A percentile compares a stretch with the other conserved stretches of the same genome.
Evolutionary conservation across 2,797 vertebrate species (phyloP).

Genomic region (Pelobates cultripes): DNA sequence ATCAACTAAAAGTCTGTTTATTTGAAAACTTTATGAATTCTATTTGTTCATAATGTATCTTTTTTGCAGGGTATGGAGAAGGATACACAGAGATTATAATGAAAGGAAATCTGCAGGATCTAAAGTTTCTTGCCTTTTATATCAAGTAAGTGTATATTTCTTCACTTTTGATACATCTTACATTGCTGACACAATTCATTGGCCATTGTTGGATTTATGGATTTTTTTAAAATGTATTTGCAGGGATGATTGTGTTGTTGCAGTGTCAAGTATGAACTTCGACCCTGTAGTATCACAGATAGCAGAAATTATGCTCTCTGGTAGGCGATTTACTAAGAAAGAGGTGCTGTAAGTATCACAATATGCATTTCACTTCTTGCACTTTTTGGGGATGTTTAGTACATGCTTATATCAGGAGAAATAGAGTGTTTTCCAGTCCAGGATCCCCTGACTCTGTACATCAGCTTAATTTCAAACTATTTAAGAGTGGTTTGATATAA

Average conservation of each 20-base stretch:
- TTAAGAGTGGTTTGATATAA: too few relatives aligned
- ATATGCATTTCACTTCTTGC: background rate
- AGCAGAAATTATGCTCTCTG: conserved; percentile 77
- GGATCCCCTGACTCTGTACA: too few relatives aligned
- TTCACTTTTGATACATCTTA: conserved; percentile 30
- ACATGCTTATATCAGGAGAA: too few relatives aligned
- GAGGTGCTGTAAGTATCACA: conserved; percentile 80
- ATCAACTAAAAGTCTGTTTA: too few relatives aligned
- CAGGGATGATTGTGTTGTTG: conserved; percentile 80
- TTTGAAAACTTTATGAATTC: too few relatives aligned
- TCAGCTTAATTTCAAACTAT: too few relatives aligned
- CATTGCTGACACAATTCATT: too few relatives aligned
- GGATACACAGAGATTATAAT: conserved; percentile 84
- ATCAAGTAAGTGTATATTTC: conserved; percentile 76
- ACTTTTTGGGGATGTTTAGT: too few relatives aligned
- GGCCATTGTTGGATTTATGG: too few relatives aligned
- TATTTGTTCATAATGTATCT: conserved; percentile 25
- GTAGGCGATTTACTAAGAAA: conserved; percentile 76
- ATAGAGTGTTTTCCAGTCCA: too few relatives aligned
- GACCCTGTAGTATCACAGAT: conserved; percentile 80
- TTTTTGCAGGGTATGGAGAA: conserved; percentile 76
- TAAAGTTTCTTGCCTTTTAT: conserved; percentile 86
- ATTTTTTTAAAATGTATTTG: too few relatives aligned
- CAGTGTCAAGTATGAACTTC: conserved; percentile 84
- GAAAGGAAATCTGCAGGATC: conserved; percentile 81